A percentile compares a stretch with the other conserved stretches of the same genome.
Evolutionary conservation across 2,113 vertebrate species (phyloP).

Genomic region (Pomatostomus ruficeps): DNA sequence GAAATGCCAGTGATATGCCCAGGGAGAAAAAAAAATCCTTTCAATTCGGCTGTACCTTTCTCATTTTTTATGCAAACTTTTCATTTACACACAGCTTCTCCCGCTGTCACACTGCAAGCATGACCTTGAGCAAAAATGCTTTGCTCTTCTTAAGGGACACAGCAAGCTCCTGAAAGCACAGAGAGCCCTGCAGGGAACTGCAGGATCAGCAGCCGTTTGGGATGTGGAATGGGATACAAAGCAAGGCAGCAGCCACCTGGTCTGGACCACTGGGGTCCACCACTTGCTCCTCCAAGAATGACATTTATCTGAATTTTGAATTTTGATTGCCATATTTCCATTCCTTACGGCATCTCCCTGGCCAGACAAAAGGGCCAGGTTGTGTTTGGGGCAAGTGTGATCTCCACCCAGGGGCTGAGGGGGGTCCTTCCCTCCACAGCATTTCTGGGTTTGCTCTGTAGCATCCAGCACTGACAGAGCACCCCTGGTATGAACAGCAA

Average conservation of each 20-base stretch:
- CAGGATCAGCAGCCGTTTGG: neutral
- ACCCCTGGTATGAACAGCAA: neutral
- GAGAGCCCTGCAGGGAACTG: neutral
- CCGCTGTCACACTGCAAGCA: neutral
- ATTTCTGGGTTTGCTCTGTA: neutral
- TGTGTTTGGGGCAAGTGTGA: neutral
- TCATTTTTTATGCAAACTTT: slow-evolving; percentile 25
- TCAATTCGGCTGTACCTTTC: neutral
- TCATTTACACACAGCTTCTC: neutral
- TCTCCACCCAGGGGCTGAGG: neutral
- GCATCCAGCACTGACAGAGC: neutral
- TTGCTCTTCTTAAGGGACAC: neutral
- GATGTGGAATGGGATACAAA: neutral
- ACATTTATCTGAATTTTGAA: neutral
- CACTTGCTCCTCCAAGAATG: neutral
- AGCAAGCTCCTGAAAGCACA: neutral
- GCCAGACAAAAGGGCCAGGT: neutral
- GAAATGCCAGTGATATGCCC: neutral
- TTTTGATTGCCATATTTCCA: neutral
- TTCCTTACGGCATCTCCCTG: neutral
- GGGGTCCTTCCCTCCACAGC: neutral
- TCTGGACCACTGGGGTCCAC: neutral
- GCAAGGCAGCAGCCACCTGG: neutral
- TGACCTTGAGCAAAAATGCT: slow-evolving; percentile 19
- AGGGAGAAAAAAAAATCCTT: neutral